Base-by-base conservation (phyloP, 2,888 invertebrate genomes). In the Callyntrura sp. region DNA sequence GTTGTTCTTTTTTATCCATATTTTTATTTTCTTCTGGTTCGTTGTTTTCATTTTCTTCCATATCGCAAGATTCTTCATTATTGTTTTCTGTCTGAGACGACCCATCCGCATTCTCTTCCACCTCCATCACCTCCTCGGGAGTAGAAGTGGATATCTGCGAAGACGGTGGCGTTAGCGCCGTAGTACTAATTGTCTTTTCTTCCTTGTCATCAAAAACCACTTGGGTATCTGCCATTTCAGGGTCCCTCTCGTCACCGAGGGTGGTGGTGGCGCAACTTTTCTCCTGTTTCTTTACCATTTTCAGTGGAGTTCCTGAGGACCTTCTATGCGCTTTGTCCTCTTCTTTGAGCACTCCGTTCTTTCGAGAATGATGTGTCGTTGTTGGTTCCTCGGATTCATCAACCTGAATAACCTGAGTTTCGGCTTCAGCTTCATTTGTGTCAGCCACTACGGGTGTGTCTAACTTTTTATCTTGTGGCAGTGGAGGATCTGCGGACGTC, bases 401-500 rank as follows among this genome's bases (percentile, higher is more conserved):
- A 76, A 20, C 0, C 25, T 25, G 17, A 17, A 20, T n/a, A 73
- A 43, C 11, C 45, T 73, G 76, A 0, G 76, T 76, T 25, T 20
- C 20, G 8, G 14, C 14, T 20, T 48, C 48, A 25, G 25, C 76
- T 76, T 76, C 76, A 20, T 14, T 76, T 23, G 76, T 51, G 0
- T 51, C 51, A 1, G 51, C 5, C 17, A 17, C 14, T 51, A 51
- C 9, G 35, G 57, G 35, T 28, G 35, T 35, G 11, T 5, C 35
- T 9, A 60, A 1, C 11, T 11, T 35, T n/a, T 25, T 79, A 35
- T 79, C 60, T 35, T 12, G 51, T 25, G 70, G 70, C 23, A 23
- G 57, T 14, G 79, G 55, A 1, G 79, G 45, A 0, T 79, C 79
- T 8, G 79, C 57, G 0, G 79, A 79, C 4, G 79, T 79, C 8